Percentiles rank a stretch among this genome's conserved stretches.
Evolutionary conservation across 1,140 invertebrate genomes (phyloP).

Genomic region (Aphidius ervi): DNA sequence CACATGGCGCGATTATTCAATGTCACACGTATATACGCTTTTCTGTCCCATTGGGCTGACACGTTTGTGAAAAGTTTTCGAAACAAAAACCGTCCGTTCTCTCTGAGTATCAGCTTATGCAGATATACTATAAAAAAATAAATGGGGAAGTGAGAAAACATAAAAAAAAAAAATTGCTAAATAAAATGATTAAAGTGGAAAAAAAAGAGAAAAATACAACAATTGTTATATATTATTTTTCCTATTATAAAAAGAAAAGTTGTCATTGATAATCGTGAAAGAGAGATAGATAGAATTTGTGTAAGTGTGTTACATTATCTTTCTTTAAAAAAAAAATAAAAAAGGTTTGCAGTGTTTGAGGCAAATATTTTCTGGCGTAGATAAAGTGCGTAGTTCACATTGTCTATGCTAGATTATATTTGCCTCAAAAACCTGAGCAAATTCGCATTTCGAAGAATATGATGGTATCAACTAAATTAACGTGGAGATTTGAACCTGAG

Average conservation of each 20-base stretch:
- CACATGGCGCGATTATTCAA: slow-evolving; percentile 17
- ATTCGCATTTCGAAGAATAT: no score
- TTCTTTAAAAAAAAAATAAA: no score
- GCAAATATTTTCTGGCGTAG: no score
- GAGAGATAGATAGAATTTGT: no score
- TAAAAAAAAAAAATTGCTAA: neutral
- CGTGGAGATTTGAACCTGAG: no score
- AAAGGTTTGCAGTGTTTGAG: no score
- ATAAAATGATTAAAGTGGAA: neutral
- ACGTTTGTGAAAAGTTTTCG: slow-evolving; percentile 3
- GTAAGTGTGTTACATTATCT: no score
- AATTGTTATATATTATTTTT: neutral
- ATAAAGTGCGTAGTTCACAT: no score
- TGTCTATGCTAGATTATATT: no score
- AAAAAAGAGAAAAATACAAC: neutral
- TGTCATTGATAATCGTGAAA: no score
- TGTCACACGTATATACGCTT: slow-evolving; percentile 10
- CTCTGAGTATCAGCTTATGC: neutral
- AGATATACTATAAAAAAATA: neutral
- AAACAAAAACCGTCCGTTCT: slow-evolving; percentile 7
- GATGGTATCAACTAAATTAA: no score
- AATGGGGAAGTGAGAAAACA: neutral
- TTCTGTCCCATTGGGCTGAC: slow-evolving; percentile 2
- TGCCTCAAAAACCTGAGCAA: no score
- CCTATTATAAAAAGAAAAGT: neutral